Evolutionary conservation across 2,888 invertebrate species (phyloP), one percentile per base, ranked within the genome.

Genomic region (Hemicrepidius hirtus): DNA sequence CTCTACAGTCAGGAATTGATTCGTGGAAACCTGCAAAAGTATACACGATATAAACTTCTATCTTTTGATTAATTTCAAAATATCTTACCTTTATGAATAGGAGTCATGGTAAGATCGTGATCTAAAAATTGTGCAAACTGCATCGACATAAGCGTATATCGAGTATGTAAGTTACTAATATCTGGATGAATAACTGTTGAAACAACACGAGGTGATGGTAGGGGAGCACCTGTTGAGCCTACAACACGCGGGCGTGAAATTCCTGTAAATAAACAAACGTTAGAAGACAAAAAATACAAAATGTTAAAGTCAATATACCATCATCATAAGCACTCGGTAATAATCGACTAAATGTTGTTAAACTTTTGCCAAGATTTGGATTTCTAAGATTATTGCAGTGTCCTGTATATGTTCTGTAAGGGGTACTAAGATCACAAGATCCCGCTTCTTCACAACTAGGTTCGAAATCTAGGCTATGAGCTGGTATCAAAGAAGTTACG

Each of bases 61-160:
- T n/a, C 6, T 24, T 57, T 59, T 9, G 40, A 71, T 49, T 24
- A 20, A 24, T 13, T 53, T 2, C 16, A 4, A n/a, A n/a, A 53
- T 28, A 13, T 28, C n/a, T 24, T 80, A 90, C 92, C 95, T 88
- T 95, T 95, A 82, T 95, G 95, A 67, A 96, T 95, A 0, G 97
- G 98, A 0, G 97, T 97, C 91, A 97, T 93, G 0, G 97, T 97
- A 62, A 98, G 88, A 85, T 98, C 98, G 87, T 98, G 98, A 85
- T 98, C 98, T 18, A 98, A 85, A 81, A 98, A 94, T 85, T 98
- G 97, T 0, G 97, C 97, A 81, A 93, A 97, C 87, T 97, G 97
- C 97, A 98, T 98, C 44, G 95, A 91, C 94, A 97, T 95, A 16
- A 97, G 87, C 0, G 96, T 94, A 86, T 97, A 97, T 5, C 96